Evolutionary conservation across 2,797 vertebrate species (phyloP), one percentile per base, ranked within the genome.

Genomic region (Gymnocypris eckloni): DNA sequence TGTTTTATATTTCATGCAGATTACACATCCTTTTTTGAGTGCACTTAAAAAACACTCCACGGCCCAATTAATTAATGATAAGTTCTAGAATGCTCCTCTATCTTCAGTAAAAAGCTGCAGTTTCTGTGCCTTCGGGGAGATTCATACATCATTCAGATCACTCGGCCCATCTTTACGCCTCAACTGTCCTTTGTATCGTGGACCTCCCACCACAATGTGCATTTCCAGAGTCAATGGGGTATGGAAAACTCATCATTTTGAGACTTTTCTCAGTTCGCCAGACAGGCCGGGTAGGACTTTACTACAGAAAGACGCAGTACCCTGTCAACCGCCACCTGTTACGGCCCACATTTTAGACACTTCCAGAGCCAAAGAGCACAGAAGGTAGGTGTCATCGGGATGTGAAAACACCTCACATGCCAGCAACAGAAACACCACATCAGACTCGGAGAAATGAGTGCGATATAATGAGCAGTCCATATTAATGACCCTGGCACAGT

Each of bases 311-410:
- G 84, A 89, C 77, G 79, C 88, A 80, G 89, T 86, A 90, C 89
- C 82, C 86, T 91, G 91, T 91, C 90, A 90, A 85, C 69, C 81
- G 48, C 90, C 92, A 93, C 92, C 91, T 92, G 91, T 89, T 91
- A 88, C 85, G 41, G 70, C 84, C 91, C 88, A 91, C 81, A 72
- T 89, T 83, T 93, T 88, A 87, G 80, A 90, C 83, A 85, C 33
- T 50, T 86, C 78, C 48, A 37, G 79, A 82, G 56, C 79, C 59
- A 50, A 37, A 6, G 59, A 83, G 79, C 64, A 86, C 89, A 89
- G 88, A 85, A 87, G 88, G 88, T 79, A 88, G 86, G 77, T 89
- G 86, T 89, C 88, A 89, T 59, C 10, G 70, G 88, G 75, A 82
- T 88, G 39, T 25, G 70, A 75, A 84, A 90, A 90, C 54, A 79